These are phyloP conservation scores for Limenitis arthemis DNA, from an alignment of 2,888 invertebrate genomes.

Conservation along the genomic window DNA sequence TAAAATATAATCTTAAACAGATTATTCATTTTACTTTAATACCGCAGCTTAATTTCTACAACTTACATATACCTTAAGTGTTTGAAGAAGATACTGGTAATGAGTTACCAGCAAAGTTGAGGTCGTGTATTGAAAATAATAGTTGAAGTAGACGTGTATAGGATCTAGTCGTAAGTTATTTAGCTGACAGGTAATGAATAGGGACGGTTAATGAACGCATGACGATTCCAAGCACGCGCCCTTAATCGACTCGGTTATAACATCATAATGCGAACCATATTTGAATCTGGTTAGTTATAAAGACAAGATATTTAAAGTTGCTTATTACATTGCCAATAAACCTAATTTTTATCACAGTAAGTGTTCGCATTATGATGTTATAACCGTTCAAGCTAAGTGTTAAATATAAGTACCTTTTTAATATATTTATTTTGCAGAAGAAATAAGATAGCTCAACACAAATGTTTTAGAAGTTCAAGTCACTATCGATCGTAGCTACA, in stretches of 20 bases:
- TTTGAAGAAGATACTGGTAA: too few species aligned
- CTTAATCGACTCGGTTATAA: slow-evolving; percentile 55
- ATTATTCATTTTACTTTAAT: too few species aligned
- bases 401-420: too few species aligned
- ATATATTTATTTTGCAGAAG: neutral
- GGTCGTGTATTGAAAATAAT: slow-evolving; percentile 51
- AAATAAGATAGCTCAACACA: neutral
- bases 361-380: neutral
- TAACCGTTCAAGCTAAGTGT: too few species aligned
- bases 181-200: slow-evolving; percentile 58
- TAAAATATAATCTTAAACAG: too few species aligned
- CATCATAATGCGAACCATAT: too few species aligned
- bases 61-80: too few species aligned
- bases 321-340: slow-evolving; percentile 3
- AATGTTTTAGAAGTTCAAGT: slow-evolving; percentile 10
- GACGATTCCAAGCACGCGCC: slow-evolving; percentile 60
- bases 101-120: slow-evolving; percentile 6
- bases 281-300: neutral
- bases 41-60: too few species aligned
- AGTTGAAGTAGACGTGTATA: slow-evolving; percentile 44
- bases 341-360: slow-evolving; percentile 14
- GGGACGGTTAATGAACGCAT: slow-evolving; percentile 60
- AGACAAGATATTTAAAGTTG: slow-evolving; percentile 1
- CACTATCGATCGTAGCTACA: slow-evolving; percentile 20
- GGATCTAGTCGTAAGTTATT: slow-evolving; percentile 58